phyloP scores from a whole-genome alignment of 2,888 invertebrate species.

The Mesoligia furuncula region DNA sequence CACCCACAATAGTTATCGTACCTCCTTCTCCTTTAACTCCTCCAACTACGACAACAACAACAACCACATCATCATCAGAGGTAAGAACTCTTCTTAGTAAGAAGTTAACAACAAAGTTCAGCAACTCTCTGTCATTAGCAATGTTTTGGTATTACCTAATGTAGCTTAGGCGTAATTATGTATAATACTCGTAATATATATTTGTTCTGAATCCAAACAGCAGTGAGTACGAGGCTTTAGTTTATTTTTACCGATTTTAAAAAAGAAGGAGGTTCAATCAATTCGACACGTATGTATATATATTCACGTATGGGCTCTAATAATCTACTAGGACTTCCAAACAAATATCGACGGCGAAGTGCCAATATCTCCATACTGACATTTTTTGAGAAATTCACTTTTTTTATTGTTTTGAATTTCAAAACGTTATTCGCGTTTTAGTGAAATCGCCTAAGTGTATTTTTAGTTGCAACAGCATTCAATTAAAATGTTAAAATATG shows the following conservation, averaged over 20 bases:
- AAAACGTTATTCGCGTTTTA: too few species aligned
- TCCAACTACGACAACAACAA: background rate
- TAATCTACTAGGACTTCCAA: too few species aligned
- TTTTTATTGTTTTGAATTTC: too few species aligned
- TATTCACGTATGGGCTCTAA: too few species aligned
- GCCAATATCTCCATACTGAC: too few species aligned
- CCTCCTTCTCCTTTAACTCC: background rate
- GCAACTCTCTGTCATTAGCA: background rate
- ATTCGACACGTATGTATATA: too few species aligned
- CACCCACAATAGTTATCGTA: background rate
- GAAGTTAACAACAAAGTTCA: background rate
- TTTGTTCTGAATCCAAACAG: background rate
- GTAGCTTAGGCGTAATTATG: background rate
- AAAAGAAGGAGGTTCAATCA: too few species aligned
- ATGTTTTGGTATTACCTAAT: background rate
- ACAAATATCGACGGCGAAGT: too few species aligned
- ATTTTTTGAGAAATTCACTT: too few species aligned
- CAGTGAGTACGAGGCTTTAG: background rate
- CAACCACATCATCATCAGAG: background rate
- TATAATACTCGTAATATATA: background rate
- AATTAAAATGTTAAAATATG: too few species aligned
- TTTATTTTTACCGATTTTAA: background rate
- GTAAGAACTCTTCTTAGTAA: constrained; percentile 10
- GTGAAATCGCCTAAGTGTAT: too few species aligned
- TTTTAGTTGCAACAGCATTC: too few species aligned